phyloP scores from a whole-genome alignment of 1,140 invertebrate genomes.

The Drosophila sulfurigaster region DNA sequence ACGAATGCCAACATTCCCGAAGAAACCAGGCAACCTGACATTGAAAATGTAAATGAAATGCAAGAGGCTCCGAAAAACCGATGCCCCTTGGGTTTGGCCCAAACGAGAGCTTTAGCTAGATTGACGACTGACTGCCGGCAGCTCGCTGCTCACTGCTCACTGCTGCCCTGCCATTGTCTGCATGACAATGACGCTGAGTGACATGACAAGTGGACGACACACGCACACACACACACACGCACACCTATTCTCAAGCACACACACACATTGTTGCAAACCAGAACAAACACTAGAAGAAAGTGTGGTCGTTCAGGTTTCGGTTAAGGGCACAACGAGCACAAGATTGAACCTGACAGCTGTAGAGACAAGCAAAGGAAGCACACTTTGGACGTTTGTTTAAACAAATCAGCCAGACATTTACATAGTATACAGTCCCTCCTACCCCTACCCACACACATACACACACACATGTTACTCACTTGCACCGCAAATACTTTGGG shows the following conservation, averaged over 20 bases:
- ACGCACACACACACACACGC: conserved; percentile 36
- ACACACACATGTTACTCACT: conserved; percentile 33
- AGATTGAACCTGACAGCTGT: conserved; percentile 74
- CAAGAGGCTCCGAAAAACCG: conserved; percentile 32
- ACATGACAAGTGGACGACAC: conserved; percentile 81
- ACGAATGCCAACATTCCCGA: conserved; percentile 64
- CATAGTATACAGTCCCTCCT: conserved; percentile 7
- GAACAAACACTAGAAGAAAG: conserved; percentile 57
- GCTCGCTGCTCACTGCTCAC: background rate
- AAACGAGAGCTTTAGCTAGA: conserved; percentile 20
- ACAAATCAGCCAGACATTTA: conserved; percentile 68
- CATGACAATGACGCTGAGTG: conserved; percentile 76
- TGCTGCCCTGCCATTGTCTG: conserved; percentile 59
- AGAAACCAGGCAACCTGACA: conserved; percentile 42
- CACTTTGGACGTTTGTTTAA: conserved; percentile 67
- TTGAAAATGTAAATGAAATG: conserved; percentile 79
- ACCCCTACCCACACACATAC: background rate
- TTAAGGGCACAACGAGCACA: conserved; percentile 44
- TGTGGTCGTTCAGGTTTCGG: conserved; percentile 44
- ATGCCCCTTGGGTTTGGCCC: conserved; percentile 3
- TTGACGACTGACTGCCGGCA: conserved; percentile 41
- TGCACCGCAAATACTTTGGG: conserved; percentile 50
- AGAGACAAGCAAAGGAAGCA: conserved; percentile 60
- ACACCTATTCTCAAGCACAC: conserved; percentile 8
- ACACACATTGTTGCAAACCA: conserved; percentile 35